phyloP scores from a whole-genome alignment of 2,888 invertebrate species.

The Bellardia bayeri region DNA sequence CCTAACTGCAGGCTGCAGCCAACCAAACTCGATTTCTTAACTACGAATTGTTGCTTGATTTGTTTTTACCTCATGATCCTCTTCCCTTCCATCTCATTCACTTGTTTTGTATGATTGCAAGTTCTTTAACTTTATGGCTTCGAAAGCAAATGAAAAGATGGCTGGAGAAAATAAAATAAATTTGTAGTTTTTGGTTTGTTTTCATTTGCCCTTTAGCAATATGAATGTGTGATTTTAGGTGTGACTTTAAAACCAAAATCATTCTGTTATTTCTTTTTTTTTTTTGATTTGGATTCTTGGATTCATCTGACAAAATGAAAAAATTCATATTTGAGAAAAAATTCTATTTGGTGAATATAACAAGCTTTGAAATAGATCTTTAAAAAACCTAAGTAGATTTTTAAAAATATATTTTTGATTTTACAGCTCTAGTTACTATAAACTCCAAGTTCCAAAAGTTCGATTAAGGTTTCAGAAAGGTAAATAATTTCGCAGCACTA shows the following conservation, averaged over 20 bases:
- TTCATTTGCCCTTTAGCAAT: slow-evolving; percentile 29
- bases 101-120: background rate
- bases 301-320: background rate
- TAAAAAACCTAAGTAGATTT: background rate
- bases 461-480: no score
- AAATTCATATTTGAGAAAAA: background rate
- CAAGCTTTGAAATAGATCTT: background rate
- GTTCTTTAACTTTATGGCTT: slow-evolving; percentile 48
- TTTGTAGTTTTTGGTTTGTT: slow-evolving; percentile 46
- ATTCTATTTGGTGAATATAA: background rate
- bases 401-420: no score
- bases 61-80: slow-evolving; percentile 5
- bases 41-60: slow-evolving; percentile 28
- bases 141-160: background rate
- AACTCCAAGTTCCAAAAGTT: no score
- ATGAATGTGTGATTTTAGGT: slow-evolving; percentile 15
- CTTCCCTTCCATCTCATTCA: background rate
- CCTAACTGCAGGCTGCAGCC: background rate
- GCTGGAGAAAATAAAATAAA: slow-evolving; percentile 11
- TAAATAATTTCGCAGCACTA: no score
- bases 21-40: slow-evolving; percentile 48
- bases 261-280: background rate
- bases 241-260: slow-evolving; percentile 55
- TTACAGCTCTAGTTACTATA: no score
- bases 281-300: background rate